Evolutionary conservation across 2,888 invertebrate genomes (phyloP), one percentile per base, ranked within the genome.

Genomic region (Lomographa bimaculata): DNA sequence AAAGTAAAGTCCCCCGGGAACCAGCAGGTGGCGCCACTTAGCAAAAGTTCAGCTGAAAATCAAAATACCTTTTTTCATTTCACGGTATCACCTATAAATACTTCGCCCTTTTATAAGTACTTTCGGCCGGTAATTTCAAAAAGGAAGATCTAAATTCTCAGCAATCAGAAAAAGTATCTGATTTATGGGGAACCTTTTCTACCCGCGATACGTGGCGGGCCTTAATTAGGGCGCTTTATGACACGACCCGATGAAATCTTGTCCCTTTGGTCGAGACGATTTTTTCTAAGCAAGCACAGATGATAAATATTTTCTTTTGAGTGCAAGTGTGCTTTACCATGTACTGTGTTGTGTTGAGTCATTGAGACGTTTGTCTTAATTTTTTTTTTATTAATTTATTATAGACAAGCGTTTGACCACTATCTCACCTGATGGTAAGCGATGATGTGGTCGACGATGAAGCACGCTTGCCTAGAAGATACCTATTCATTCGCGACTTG

Each of bases 181-280:
- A 54, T 54, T 50, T 44, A 50, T 50, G 44, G 44, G 8, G 37
- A 32, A 42, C 44, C 44, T 46, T 46, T 44, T 34, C 36, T 44
- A 43, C 41, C 43, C 21, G 27, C 44, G 24, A 33, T 32, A 27
- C 42, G 37, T 21, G 23, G 23, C 29, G 17, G 25, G 38, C 43
- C 26, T 48, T 48, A 48, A 48, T 50, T 48, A 48, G 48, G 28
- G 33, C 33, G 23, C 26, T 50, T 44, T 50, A 44, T 45, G 39
- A 48, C 27, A n/a, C 36, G 30, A 34, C 17, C 2, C 30, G 29
- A 19, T 17, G 26, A 34, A 40, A 47, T 41, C 38, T 36, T 6
- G 30, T 34, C 14, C 8, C 16, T 27, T 25, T 9, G n/a, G 18
- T 25, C 16, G 21, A 18, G 14, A 9, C 24, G 9, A 6, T 29